Evolutionary conservation across 2,888 invertebrate genomes (phyloP), one percentile per base, ranked within the genome.

Genomic region (Leucania comma): DNA sequence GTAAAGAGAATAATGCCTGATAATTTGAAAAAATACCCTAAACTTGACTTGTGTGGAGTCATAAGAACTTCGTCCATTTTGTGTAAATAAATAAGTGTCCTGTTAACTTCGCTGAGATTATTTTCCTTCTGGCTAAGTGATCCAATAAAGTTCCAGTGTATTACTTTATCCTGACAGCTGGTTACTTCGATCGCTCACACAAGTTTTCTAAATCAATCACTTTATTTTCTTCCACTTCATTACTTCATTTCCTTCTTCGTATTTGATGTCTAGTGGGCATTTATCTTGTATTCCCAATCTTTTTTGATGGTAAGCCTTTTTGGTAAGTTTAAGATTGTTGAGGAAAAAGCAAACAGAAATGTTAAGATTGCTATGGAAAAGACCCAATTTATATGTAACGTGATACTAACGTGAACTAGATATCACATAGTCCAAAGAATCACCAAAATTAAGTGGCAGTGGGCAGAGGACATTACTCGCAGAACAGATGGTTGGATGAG

Each of bases 121-220:
- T 61, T 67, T 64, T 51, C 62, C 61, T 67, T 29, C 32, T 67
- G 62, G 42, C 59, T 35, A 48, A 57, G 58, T 14, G 35, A 69
- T 62, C 24, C n/a, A 62, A 70, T 75, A 67, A 77, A 66, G 58
- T 58, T 50, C 64, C 59, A 58, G 64, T 62, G 60, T 83, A 73
- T 82, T 61, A 77, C 51, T 68, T 67, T 74, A 67, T 48, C 53
- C 54, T 70, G 68, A 80, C 75, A 78, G 65, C 66, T 83, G 68
- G 72, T 72, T 61, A 61, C 60, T 63, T 29, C 60, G 69, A 81
- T 75, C 65, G 60, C 73, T 78, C 78, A 68, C 67, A 75, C n/a
- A 82, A 83, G 78, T 83, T 82, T 54, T 68, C 62, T 61, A 75
- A 83, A 83, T 78, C 78, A 75, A 78, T 82, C 78, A 75, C 75